Percentiles rank a stretch among this genome's conserved stretches.
These are phyloP conservation scores for Motacilla alba DNA, from an alignment of 2,113 vertebrate species.

Conservation along the genomic window DNA sequence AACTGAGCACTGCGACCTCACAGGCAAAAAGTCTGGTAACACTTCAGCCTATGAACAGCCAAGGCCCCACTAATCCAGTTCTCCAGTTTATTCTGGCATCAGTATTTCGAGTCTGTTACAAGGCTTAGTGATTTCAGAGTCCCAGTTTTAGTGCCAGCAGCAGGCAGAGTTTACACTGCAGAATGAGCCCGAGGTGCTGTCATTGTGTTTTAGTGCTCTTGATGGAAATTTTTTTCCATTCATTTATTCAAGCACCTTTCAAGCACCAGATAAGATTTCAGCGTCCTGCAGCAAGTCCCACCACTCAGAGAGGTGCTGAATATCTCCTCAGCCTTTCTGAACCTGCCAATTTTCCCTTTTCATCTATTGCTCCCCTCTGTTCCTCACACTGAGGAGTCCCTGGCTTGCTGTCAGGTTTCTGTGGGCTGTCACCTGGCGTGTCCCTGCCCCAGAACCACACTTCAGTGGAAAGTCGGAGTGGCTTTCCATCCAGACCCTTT, in stretches of 20 bases:
- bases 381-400: background rate
- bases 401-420: background rate
- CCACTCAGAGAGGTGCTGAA: background rate
- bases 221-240: background rate
- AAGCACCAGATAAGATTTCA: background rate
- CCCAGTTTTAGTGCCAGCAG: background rate
- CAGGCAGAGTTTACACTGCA: background rate
- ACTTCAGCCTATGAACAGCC: background rate
- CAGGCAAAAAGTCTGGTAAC: background rate
- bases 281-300: background rate
- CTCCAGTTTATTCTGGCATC: background rate
- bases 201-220: background rate
- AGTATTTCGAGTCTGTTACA: background rate
- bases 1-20: background rate
- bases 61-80: background rate
- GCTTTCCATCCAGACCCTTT: background rate
- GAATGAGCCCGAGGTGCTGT: background rate
- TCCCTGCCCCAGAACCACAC: background rate
- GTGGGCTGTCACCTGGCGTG: fast-evolving
- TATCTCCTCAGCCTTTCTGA: background rate
- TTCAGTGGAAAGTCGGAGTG: background rate
- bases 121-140: background rate
- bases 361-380: background rate
- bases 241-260: background rate
- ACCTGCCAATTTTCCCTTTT: background rate